These are phyloP conservation scores for Cristatella mucedo DNA, from an alignment of 2,888 invertebrate species.

Conservation along the genomic window DNA sequence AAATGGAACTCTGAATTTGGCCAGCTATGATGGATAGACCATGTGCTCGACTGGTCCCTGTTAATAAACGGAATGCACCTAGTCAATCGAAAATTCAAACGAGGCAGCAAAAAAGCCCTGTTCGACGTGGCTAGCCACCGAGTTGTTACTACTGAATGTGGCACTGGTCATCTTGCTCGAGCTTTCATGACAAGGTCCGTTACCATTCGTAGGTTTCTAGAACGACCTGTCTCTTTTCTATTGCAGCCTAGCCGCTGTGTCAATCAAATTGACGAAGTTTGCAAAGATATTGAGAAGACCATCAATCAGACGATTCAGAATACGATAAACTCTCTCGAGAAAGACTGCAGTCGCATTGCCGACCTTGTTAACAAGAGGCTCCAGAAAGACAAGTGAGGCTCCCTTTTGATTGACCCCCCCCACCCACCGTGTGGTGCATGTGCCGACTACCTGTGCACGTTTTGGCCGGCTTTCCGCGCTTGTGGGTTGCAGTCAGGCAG, in stretches of 20 bases:
- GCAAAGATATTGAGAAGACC: conserved; percentile 43
- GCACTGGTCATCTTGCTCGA: too few relatives aligned
- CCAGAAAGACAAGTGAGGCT: conserved; percentile 33
- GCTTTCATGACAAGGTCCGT: too few relatives aligned
- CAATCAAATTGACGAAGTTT: conserved; percentile 46
- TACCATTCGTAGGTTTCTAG: too few relatives aligned
- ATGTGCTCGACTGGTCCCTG: too few relatives aligned
- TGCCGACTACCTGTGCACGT: not conserved
- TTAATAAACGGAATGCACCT: too few relatives aligned
- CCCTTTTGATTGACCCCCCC: not conserved
- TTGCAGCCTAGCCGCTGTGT: conserved; percentile 39
- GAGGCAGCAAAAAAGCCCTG: too few relatives aligned
- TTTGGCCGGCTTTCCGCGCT: not conserved
- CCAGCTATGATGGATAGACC: too few relatives aligned
- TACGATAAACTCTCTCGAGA: conserved; percentile 44
- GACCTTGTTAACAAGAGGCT: conserved; percentile 37
- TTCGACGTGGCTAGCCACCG: too few relatives aligned
- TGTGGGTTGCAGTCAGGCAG: too few relatives aligned
- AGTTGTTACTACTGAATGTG: too few relatives aligned
- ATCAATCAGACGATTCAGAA: conserved; percentile 46
- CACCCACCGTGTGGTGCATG: not conserved
- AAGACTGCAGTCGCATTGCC: conserved; percentile 42
- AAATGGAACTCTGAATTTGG: too few relatives aligned
- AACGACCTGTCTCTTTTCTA: conserved; percentile 6
- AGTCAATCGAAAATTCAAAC: too few relatives aligned